Base-by-base conservation (phyloP, 2,797 vertebrate species). In the Neoniphon sammara region DNA sequence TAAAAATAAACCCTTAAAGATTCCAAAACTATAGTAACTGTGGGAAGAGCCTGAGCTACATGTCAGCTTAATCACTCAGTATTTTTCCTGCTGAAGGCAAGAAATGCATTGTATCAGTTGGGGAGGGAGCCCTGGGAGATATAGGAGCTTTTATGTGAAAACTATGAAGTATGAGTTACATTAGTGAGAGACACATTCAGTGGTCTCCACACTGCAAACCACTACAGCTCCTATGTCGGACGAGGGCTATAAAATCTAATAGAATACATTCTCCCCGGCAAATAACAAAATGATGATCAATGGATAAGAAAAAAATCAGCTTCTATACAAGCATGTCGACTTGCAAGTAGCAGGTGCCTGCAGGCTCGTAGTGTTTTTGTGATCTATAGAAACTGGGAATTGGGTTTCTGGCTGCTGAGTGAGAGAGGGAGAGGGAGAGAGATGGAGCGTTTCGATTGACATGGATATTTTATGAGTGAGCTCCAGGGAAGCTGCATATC, bases 381-480 rank as follows among this genome's bases (percentile, higher is more conserved):
- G 64, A 52, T 46, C 30, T 73, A 59, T 4, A 27, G 55, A 44
- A 58, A 60, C 73, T 75, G 69, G 66, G 78, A 84, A 68, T 39
- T 30, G 53, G 25, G 53, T 49, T 20, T 62, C 17, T 75, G 63
- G 39, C 64, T 69, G 7, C 60, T 39, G 21, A n/a, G 21, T 49
- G 31, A 59, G 42, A 46, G 18, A 52, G 31, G 55, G 17, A 18
- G 58, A 54, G 49, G 61, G 39, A 27, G 65, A 53, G 61, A 39
- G 67, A 62, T 9, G 30, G 60, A 81, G 70, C n/a, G 60, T 27
- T 81, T 82, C n/a, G 11, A 69, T 75, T 74, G 61, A 57, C 77
- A 66, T 70, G 30, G 72, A 75, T 82, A 66, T 88, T 88, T 87
- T 62, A 88, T 73, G 76, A 88, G 65, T 14, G 8, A 52, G 80